Evolutionary conservation across 2,797 vertebrate genomes (phyloP).

Genomic region (Heliangelus exortis): DNA sequence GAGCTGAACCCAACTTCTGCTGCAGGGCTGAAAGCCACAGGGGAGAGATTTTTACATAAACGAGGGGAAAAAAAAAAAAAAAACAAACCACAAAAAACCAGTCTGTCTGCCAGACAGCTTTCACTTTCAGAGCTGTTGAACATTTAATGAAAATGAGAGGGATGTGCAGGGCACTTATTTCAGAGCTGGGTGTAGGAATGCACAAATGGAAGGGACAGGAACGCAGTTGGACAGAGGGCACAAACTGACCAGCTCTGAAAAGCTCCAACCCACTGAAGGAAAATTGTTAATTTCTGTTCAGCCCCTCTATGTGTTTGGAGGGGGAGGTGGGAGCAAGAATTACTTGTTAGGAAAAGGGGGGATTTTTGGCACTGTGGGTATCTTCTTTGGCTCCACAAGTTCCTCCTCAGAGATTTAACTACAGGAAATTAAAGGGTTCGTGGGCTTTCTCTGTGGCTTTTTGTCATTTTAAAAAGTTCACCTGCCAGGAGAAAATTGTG

Average conservation of each 20-base stretch:
- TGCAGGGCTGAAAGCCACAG: not conserved
- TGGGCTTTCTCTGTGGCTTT: not conserved
- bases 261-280: not conserved
- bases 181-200: not conserved
- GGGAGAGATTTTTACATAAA: not conserved
- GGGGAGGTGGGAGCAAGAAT: not conserved
- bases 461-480: not conserved
- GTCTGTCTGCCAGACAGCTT: not conserved
- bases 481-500: not conserved
- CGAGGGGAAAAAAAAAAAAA: too few species aligned
- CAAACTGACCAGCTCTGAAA: not conserved
- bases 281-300: not conserved
- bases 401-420: not conserved
- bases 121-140: not conserved
- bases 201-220: accelerated
- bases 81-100: too few species aligned
- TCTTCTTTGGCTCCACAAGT: not conserved
- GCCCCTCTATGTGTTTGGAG: not conserved
- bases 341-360: not conserved
- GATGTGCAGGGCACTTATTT: not conserved
- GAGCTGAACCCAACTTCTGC: not conserved
- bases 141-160: accelerated
- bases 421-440: not conserved
- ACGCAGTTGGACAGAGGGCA: not conserved
- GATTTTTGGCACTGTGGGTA: not conserved